These are phyloP conservation scores for Ondatra zibethicus DNA, from an alignment of 2,113 vertebrate species.

Conservation along the genomic window DNA sequence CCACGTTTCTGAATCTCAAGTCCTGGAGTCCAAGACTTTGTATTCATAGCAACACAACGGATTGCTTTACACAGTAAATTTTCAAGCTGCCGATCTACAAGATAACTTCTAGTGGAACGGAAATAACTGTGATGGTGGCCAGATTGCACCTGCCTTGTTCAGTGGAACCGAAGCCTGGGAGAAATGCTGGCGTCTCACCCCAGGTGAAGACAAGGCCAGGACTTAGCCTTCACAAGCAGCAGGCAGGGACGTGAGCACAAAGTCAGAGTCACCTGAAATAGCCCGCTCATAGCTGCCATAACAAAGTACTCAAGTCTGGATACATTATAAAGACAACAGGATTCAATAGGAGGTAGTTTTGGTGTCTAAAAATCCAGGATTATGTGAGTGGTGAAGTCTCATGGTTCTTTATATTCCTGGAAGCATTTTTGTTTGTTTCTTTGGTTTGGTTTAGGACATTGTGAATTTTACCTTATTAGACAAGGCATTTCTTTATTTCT, in stretches of 20 bases:
- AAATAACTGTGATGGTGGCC: background rate
- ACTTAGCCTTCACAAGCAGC: background rate
- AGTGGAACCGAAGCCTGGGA: background rate
- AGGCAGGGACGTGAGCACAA: background rate
- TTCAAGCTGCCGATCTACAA: too few relatives aligned
- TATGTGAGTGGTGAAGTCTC: background rate
- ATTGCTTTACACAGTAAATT: too few relatives aligned
- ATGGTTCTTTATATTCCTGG: background rate
- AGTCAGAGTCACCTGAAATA: background rate
- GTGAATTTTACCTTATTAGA: background rate
- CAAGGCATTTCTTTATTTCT: background rate
- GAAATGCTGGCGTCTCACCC: background rate
- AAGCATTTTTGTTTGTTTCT: background rate
- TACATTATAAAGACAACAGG: background rate
- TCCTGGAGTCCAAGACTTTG: too few relatives aligned
- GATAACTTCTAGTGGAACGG: too few relatives aligned
- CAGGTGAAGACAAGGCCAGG: background rate
- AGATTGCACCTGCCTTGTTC: background rate
- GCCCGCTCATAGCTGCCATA: background rate
- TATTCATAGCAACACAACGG: too few relatives aligned
- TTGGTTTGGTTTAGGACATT: background rate
- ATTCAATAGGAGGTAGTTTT: background rate
- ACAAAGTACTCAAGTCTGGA: background rate
- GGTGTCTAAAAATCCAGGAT: background rate
- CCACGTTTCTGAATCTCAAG: too few relatives aligned